Evolutionary conservation across 2,888 invertebrate species (phyloP), one percentile per base, ranked within the genome.

Genomic region (Drosophila falleni): DNA sequence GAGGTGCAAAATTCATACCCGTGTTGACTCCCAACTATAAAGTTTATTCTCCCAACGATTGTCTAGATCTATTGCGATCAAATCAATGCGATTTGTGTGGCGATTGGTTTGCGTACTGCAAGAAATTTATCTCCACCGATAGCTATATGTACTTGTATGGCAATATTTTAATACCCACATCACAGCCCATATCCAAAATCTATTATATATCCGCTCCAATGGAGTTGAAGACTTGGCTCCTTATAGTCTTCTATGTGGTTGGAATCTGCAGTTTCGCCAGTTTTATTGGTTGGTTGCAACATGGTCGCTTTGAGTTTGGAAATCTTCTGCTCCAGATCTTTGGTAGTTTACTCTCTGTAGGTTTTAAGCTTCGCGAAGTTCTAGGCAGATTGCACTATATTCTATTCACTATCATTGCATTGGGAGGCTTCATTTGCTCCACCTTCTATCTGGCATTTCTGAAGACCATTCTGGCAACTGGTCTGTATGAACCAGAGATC

Each of bases 391-490:
- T 70, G 16, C 63, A 68, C 2, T 71, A 46, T 5, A 83, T 89
- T 16, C 39, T 89, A 0, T 80, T 68, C 15, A 54, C 16, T 2
- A 54, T 61, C 3, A 69, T 89, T 5, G 71, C 77, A 5, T 9
- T 83, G 1, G 55, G 55, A 0, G 89, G 82, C 0, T 64, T 87
- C 0, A 55, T 83, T 1, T 77, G 44, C 59, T 76, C 78, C 31
- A 89, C 60, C 16, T 83, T 69, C 11, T 83, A 89, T 9, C 23
- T 80, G 67, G 87, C 87, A 0, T 33, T 60, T 0, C 71, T 89
- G 0, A 71, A 71, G 3, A 77, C 69, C 31, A 77, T 83, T 8
- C 49, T 83, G 2, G 67, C 71, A 2, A 83, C 89, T 8, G 89
- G 87, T n/a, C 63, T 77, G 0, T 87, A 87, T 33, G 87, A 71